Percentiles rank a stretch among this genome's conserved stretches.
Conservation (phyloP, 2,888 invertebrate genomes). For the Nemurella pictetii region DNA sequence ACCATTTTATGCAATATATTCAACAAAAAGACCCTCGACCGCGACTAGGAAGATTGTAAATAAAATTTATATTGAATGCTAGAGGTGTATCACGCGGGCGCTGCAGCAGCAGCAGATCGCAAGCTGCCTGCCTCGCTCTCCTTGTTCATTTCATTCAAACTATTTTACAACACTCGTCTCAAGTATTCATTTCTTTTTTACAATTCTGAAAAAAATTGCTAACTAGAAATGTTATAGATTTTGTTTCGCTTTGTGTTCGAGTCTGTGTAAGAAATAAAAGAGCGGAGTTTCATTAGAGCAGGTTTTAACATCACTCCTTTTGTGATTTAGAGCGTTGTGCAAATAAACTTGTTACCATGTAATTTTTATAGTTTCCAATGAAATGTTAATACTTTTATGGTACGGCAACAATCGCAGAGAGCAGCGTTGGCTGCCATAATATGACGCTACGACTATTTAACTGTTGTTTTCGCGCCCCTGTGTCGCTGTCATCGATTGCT, state of each 20-base stretch:
- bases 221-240: background rate
- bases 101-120: too few relatives aligned
- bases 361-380: background rate
- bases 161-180: background rate
- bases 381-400: background rate
- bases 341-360: background rate
- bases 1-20: background rate
- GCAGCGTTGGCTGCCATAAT: background rate
- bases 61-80: background rate
- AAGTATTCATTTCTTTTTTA: background rate
- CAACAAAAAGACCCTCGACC: background rate
- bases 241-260: background rate
- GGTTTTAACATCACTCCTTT: background rate
- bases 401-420: background rate
- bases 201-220: background rate
- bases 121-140: background rate
- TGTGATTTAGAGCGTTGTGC: background rate
- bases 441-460: background rate
- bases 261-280: background rate
- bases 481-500: background rate
- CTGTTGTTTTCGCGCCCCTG: background rate
- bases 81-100: background rate
- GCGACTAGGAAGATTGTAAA: background rate
- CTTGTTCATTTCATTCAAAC: too few relatives aligned
- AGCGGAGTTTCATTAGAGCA: background rate